Percentiles rank a stretch among this genome's conserved stretches.
These are phyloP conservation scores for Arizona elegans DNA, from an alignment of 2,113 vertebrate species.

Conservation along the genomic window DNA sequence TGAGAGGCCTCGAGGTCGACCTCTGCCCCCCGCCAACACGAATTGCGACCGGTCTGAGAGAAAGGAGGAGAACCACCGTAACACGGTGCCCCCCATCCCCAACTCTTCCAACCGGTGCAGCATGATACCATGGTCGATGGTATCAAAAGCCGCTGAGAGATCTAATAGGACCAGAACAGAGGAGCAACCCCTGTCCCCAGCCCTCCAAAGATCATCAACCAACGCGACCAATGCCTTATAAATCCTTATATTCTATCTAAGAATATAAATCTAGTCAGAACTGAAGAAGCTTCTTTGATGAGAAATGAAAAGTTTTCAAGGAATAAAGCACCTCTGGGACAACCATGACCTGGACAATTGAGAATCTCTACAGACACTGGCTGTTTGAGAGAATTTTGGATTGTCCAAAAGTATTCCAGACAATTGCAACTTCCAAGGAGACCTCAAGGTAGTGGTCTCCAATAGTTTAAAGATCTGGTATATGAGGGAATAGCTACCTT, in stretches of 20 bases:
- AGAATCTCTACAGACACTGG: neutral
- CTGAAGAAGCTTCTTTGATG: neutral
- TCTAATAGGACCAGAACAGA: too few species aligned
- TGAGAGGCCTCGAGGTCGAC: too few species aligned
- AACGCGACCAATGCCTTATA: too few species aligned
- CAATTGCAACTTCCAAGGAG: neutral
- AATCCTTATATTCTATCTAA: neutral
- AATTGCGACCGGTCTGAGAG: too few species aligned
- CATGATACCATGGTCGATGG: too few species aligned
- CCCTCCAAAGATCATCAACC: too few species aligned
- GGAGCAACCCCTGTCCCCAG: too few species aligned
- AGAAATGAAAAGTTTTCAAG: neutral
- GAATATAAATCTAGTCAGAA: neutral
- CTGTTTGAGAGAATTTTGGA: neutral
- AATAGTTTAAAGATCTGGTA: neutral
- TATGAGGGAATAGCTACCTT: neutral
- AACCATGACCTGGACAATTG: neutral
- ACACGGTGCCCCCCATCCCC: too few species aligned
- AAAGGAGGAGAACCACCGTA: too few species aligned
- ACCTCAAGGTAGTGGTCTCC: neutral
- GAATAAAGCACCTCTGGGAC: neutral
- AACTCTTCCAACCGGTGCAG: too few species aligned
- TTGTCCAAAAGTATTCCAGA: neutral
- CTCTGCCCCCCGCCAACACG: too few species aligned
- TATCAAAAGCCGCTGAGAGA: too few species aligned